Evolutionary conservation across 2,797 vertebrate genomes (phyloP).

Genomic region (Melanogrammus aeglefinus): DNA sequence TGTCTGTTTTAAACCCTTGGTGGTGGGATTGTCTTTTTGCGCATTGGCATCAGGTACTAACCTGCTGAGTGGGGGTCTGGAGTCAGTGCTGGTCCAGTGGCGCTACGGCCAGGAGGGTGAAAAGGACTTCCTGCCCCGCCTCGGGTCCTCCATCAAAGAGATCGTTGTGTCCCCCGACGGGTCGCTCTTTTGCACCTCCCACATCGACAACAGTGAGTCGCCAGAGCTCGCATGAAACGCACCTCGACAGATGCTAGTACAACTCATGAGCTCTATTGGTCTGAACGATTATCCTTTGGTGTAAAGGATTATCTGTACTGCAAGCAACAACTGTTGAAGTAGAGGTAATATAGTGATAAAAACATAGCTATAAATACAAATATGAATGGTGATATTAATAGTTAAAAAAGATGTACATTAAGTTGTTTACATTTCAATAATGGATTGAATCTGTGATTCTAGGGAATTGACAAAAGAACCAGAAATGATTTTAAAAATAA

Average conservation of each 20-base stretch:
- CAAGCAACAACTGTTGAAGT: background rate
- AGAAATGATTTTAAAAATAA: too few relatives aligned
- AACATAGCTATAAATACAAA: background rate
- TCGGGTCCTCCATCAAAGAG: constrained; percentile 85
- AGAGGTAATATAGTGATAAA: background rate
- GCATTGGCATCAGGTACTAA: constrained; percentile 74
- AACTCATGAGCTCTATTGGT: background rate
- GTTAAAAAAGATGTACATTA: background rate
- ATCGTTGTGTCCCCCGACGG: constrained; percentile 84
- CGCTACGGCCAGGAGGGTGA: constrained; percentile 72
- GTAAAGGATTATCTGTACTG: background rate
- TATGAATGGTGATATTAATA: background rate
- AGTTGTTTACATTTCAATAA: background rate
- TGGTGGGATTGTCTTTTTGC: background rate
- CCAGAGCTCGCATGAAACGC: background rate
- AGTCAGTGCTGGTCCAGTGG: constrained; percentile 95
- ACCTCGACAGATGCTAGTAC: background rate
- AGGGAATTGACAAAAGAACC: background rate
- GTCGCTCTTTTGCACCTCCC: constrained; percentile 81
- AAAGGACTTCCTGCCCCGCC: constrained; percentile 87
- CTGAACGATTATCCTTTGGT: background rate
- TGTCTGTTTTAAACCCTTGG: background rate
- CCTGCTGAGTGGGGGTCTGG: constrained; percentile 87
- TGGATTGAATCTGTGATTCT: background rate
- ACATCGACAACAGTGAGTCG: constrained; percentile 92